Evolutionary conservation across 2,113 vertebrate genomes (phyloP), one percentile per base, ranked within the genome.

Genomic region (Notechis scutatus): DNA sequence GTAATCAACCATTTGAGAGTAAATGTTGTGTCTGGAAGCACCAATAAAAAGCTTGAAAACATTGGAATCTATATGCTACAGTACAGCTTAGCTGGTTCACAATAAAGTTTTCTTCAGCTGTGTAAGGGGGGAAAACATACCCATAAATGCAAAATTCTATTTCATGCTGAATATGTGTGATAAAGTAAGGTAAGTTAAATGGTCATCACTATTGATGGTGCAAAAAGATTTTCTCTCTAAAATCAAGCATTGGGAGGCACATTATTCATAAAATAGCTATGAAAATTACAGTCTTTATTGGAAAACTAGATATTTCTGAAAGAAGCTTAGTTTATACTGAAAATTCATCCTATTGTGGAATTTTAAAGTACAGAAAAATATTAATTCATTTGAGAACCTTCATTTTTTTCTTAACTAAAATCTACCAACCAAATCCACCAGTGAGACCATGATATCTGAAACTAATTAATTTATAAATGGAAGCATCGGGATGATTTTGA

Each of bases 291-390:
- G 52, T 15, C 29, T 74, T 55, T 92, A 85, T 91, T 45, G 57
- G 26, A 56, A 91, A 92, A 91, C 74, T 91, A 64, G 85, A 91
- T 57, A 93, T 91, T 39, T n/a, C 29, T 90, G 61, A 94, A 90
- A 50, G 42, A 94, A 64, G 55, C 8, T 57, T 23, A 9, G n/a
- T 85, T 9, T n/a, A 26, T 90, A 74, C 45, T 74, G 64, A 88
- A 94, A 96, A 96, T 20, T 23, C 12, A 87, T 95, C 20, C 59
- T 90, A 81, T 15, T 90, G n/a, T 52, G 29, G 39, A 81, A 29
- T 91, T 24, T 74, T 56, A 87, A 10, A 45, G 6, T 54, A 3
- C 8, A 74, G 47, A 89, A 52, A 64, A 52, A 4, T 55, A 24
- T 18, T 61, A 89, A 64, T 6, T 91, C 47, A 88, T 88, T 0